Conservation (phyloP, 2,797 vertebrate species). For the Arrhamphus sclerolepis region DNA sequence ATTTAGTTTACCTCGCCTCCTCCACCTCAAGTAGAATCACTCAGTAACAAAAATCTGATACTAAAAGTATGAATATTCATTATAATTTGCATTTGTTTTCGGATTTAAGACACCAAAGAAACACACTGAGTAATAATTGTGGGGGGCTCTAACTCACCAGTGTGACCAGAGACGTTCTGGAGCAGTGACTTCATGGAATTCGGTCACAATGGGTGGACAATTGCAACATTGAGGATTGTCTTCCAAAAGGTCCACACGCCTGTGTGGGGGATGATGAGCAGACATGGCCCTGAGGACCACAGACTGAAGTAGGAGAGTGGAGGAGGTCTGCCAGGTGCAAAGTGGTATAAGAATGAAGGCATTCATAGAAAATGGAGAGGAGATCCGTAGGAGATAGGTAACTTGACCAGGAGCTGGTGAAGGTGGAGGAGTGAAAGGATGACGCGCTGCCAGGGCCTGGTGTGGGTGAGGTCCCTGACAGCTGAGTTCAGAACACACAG, state of each 20-base stretch:
- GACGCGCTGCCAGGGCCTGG: background rate
- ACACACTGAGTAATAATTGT: background rate
- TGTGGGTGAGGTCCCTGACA: constrained; percentile 4
- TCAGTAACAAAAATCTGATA: too few species aligned
- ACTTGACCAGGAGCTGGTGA: background rate
- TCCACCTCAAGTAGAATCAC: too few species aligned
- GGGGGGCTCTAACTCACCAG: background rate
- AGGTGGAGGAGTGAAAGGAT: constrained; percentile 2
- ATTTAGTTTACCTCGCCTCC: too few species aligned
- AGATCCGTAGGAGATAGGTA: background rate
- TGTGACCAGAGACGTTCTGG: background rate
- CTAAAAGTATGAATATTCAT: too few species aligned
- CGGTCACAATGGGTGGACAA: background rate
- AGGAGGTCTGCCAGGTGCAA: constrained; percentile 10
- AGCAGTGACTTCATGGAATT: background rate
- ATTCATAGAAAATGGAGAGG: background rate
- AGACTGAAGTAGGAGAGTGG: background rate
- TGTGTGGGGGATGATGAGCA: background rate
- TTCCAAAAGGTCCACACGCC: background rate
- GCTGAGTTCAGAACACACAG: background rate
- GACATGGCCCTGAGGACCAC: background rate
- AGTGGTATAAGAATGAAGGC: background rate
- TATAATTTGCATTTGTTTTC: too few species aligned
- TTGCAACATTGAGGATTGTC: background rate
- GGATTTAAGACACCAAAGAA: too few species aligned